Evolutionary conservation across 2,113 vertebrate genomes (phyloP).

Genomic region (Theristicus caerulescens): DNA sequence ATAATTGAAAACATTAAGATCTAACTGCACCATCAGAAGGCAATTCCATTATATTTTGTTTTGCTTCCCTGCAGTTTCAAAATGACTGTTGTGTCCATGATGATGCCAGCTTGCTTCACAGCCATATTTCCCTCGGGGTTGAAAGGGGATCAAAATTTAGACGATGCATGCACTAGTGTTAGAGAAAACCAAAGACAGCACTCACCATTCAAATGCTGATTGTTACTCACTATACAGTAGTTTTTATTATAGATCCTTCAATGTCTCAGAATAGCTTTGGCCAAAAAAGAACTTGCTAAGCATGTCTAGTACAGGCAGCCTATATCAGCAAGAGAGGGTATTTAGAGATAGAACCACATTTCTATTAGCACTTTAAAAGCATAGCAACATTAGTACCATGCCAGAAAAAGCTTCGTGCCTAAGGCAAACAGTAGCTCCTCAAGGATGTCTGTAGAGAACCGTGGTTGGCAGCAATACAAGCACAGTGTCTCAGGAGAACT

Average conservation of each 20-base stretch:
- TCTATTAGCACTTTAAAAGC: not conserved
- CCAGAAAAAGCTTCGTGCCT: not conserved
- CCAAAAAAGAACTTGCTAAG: not conserved
- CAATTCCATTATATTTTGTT: not conserved
- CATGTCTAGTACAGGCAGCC: not conserved
- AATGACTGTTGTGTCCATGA: not conserved
- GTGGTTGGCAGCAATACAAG: not conserved
- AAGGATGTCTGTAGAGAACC: not conserved
- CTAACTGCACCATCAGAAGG: not conserved
- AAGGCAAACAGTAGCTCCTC: not conserved
- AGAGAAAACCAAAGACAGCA: not conserved
- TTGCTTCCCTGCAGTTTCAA: not conserved
- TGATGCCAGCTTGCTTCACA: not conserved
- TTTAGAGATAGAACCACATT: not conserved
- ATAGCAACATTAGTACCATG: not conserved
- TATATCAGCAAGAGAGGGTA: not conserved
- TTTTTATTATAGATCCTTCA: not conserved
- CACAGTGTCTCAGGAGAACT: not conserved
- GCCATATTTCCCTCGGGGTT: not conserved
- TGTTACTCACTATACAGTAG: not conserved
- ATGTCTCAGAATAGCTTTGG: not conserved
- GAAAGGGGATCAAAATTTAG: not conserved
- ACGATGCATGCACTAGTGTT: too few species aligned
- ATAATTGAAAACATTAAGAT: not conserved
- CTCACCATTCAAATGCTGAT: not conserved